Evolutionary conservation across 2,113 vertebrate genomes (phyloP).

Genomic region (Meleagris gallopavo): DNA sequence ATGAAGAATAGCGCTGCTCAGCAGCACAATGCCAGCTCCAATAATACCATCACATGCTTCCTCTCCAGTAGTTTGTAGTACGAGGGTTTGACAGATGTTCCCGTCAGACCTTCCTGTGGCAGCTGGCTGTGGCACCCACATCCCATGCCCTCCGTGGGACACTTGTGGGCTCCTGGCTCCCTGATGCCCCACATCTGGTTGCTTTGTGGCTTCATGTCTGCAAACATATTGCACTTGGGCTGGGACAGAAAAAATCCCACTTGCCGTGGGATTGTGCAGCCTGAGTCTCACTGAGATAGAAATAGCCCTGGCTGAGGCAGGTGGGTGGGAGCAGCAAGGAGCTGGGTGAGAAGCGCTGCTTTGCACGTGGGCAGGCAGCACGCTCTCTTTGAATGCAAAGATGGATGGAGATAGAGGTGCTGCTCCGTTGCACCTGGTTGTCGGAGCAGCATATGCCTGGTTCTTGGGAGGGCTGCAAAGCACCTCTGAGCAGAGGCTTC

Average conservation of each 20-base stretch:
- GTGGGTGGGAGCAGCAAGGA: background rate
- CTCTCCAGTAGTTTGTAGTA: conserved; percentile 23
- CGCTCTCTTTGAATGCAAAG: fast-evolving
- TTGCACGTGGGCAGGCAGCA: fast-evolving
- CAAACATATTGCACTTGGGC: background rate
- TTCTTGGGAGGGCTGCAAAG: background rate
- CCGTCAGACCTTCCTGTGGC: conserved; percentile 4
- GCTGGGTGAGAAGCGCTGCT: background rate
- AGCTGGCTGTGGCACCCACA: background rate
- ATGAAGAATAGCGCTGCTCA: conserved; percentile 51
- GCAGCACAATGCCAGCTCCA: conserved; percentile 50
- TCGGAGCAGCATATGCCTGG: background rate
- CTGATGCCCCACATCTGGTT: background rate
- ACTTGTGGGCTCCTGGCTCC: background rate
- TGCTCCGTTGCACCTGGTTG: background rate
- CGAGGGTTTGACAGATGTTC: conserved; percentile 46
- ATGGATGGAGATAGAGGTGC: background rate
- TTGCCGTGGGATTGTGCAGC: background rate
- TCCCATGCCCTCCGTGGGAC: background rate
- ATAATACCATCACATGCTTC: conserved; percentile 22
- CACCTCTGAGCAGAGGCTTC: background rate
- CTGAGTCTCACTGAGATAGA: background rate
- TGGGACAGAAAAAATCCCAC: background rate
- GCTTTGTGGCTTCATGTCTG: background rate
- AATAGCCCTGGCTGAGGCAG: background rate